phyloP scores from a whole-genome alignment of 53 echinoderm and acorn worm species.

The Echinarachnius parma region DNA sequence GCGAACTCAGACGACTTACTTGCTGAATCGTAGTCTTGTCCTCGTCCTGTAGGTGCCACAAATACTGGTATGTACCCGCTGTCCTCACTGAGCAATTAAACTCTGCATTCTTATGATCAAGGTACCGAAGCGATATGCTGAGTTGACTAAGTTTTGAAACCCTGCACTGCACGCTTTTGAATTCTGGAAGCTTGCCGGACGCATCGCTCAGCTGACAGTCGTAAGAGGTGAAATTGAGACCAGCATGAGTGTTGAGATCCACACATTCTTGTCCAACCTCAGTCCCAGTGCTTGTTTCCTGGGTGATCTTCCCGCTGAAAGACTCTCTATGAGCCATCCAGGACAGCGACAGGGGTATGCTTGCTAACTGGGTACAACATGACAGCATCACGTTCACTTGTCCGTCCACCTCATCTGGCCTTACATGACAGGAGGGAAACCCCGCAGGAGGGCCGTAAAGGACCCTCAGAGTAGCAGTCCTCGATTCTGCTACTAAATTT shows the following conservation, averaged over 20 bases:
- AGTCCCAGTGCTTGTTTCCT: not conserved
- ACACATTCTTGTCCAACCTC: conserved; percentile 10
- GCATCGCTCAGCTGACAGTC: conserved; percentile 24
- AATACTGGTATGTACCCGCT: conserved; percentile 2
- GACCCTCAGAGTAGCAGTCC: conserved; percentile 3
- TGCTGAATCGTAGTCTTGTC: not conserved
- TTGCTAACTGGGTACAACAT: conserved; percentile 21
- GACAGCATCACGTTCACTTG: conserved; percentile 14
- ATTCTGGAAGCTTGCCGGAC: not conserved
- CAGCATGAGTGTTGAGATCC: not conserved
- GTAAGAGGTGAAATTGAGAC: conserved; percentile 17
- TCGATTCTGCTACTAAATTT: conserved; percentile 3
- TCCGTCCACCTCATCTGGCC: not conserved
- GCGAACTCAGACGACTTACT: conserved; percentile 3
- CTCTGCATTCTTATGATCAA: conserved; percentile 16
- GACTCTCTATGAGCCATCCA: conserved; percentile 21
- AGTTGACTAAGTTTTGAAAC: conserved; percentile 1
- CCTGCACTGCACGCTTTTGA: not conserved
- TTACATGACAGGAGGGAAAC: conserved; percentile 11
- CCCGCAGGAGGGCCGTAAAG: not conserved
- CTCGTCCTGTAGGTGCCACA: conserved; percentile 34
- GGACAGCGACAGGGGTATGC: conserved; percentile 12
- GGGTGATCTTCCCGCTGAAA: conserved; percentile 28
- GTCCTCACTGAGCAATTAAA: conserved; percentile 13
- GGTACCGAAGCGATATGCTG: not conserved